Evolutionary conservation across 2,113 vertebrate species (phyloP).

Genomic region (Okapia johnstoni): DNA sequence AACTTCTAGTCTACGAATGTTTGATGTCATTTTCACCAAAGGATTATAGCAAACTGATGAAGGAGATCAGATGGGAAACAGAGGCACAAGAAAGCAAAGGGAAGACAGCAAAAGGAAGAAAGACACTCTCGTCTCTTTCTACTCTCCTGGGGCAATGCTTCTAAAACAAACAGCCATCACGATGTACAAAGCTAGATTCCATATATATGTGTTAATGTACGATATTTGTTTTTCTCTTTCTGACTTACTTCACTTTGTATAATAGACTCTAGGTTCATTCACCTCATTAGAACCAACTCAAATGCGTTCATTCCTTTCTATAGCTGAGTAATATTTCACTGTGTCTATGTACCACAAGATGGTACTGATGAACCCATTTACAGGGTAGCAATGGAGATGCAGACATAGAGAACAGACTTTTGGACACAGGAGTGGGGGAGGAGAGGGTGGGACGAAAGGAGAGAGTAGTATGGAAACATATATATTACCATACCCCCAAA

Average conservation of each 20-base stretch:
- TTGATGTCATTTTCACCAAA: constrained; percentile 41
- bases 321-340: not conserved
- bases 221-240: not conserved
- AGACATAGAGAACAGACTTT: not conserved
- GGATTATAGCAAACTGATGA: not conserved
- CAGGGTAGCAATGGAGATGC: not conserved
- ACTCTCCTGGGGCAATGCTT: not conserved
- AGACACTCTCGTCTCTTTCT: not conserved
- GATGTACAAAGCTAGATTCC: not conserved
- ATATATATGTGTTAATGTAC: not conserved
- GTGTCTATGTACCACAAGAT: not conserved
- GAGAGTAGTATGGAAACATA: not conserved
- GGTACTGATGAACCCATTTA: not conserved
- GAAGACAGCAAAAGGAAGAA: not conserved
- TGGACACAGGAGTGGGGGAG: not conserved
- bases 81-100: not conserved
- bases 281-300: not conserved
- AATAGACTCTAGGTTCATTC: not conserved
- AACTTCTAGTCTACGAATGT: constrained; percentile 16
- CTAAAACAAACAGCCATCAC: not conserved
- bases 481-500: not conserved
- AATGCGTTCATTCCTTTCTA: not conserved
- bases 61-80: not conserved
- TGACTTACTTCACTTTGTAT: not conserved
- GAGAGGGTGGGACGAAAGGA: not conserved